Conservation (phyloP, 2,888 invertebrate genomes). For the Melanargia galathea region DNA sequence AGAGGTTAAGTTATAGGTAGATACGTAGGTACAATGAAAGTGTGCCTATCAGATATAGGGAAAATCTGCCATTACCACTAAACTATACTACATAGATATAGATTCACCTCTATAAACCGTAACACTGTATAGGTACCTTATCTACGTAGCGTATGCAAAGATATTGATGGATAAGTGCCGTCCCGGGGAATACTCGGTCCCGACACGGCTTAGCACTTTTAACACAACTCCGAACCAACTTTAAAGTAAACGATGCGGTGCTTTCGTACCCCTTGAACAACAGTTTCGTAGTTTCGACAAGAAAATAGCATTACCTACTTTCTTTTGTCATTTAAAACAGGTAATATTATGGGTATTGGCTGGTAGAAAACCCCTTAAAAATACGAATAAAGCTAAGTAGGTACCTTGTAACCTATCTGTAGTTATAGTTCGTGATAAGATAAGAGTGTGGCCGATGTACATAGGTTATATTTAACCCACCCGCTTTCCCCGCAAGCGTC, state of each 20-base stretch:
- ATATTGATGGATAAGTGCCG: constrained; percentile 80
- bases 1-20: no score
- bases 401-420: no score
- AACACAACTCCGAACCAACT: constrained; percentile 58
- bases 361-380: neutral
- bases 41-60: no score
- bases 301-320: constrained; percentile 40
- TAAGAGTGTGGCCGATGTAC: no score
- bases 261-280: constrained; percentile 39
- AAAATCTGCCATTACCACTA: no score
- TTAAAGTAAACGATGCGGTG: constrained; percentile 56
- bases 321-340: constrained; percentile 22
- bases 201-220: constrained; percentile 82
- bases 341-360: no score
- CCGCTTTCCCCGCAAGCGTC: no score
- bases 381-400: neutral
- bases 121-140: neutral
- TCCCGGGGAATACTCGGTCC: constrained; percentile 74
- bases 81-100: no score
- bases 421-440: no score
- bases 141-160: constrained; percentile 68
- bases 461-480: no score
- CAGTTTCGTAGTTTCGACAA: constrained; percentile 39
- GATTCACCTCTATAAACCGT: neutral
- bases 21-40: no score